Conservation (phyloP, 2,888 invertebrate genomes). For the Cosmorhoe ocellata region DNA sequence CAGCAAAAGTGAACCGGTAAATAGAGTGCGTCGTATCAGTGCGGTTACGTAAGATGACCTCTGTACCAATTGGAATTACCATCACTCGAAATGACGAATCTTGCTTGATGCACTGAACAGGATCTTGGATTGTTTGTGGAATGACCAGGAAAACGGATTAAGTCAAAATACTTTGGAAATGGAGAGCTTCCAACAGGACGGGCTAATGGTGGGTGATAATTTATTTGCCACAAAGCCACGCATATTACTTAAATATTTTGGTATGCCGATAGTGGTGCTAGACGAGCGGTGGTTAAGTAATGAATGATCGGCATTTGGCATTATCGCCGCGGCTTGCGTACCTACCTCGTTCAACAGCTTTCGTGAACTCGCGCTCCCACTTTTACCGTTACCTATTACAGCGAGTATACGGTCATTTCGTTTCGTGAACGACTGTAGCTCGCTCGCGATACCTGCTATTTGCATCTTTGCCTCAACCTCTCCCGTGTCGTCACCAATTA, state of each 20-base stretch:
- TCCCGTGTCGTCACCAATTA: conserved; percentile 53
- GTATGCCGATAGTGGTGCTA: conserved; percentile 42
- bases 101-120: conserved; percentile 66
- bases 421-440: conserved; percentile 66
- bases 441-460: conserved; percentile 50
- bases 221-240: no score
- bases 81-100: conserved; percentile 57
- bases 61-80: conserved; percentile 39
- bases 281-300: conserved; percentile 70
- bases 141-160: conserved; percentile 57
- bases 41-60: conserved; percentile 48
- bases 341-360: conserved; percentile 72
- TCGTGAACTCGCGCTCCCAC: conserved; percentile 72
- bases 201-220: conserved; percentile 62
- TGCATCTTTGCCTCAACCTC: conserved; percentile 34
- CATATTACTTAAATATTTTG: conserved; percentile 5
- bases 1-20: conserved; percentile 22
- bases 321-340: conserved; percentile 56
- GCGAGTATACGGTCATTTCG: conserved; percentile 66
- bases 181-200: conserved; percentile 66
- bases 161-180: conserved; percentile 59
- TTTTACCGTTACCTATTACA: conserved; percentile 70
- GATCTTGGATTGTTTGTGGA: conserved; percentile 68
- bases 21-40: conserved; percentile 17
- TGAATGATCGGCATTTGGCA: conserved; percentile 39